Percentiles rank a stretch among this genome's conserved stretches.
Conservation (phyloP, 2,113 vertebrate species). For the Apaloderma vittatum region DNA sequence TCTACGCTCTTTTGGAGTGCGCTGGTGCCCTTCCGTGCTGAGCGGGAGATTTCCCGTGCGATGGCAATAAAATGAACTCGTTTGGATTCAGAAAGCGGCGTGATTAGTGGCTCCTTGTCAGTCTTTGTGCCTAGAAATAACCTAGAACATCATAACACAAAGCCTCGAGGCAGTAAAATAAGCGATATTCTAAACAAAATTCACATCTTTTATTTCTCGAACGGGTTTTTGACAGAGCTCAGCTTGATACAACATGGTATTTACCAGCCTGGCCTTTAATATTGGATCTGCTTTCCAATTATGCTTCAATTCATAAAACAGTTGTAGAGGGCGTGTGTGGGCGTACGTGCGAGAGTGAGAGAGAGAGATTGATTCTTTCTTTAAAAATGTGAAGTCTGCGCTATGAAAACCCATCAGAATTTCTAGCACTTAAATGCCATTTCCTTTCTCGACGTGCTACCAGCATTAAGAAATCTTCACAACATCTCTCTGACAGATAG, state of each 20-base stretch:
- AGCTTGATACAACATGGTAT: conserved; percentile 34
- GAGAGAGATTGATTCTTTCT: conserved; percentile 65
- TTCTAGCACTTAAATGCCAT: conserved; percentile 50
- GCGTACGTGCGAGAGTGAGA: not conserved
- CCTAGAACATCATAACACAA: not conserved
- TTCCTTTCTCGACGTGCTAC: not conserved
- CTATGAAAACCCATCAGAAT: conserved; percentile 52
- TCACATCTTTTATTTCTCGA: not conserved
- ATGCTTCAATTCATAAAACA: conserved; percentile 58
- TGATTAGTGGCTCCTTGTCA: not conserved
- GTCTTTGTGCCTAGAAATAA: conserved; percentile 29
- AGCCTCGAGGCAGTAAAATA: conserved; percentile 9
- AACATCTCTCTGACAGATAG: not conserved
- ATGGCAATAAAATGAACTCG: not conserved
- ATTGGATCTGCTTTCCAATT: conserved; percentile 58
- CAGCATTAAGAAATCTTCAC: not conserved
- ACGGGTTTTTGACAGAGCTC: conserved; percentile 46
- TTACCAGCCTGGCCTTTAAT: conserved; percentile 68
- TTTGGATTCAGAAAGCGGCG: not conserved
- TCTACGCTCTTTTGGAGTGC: rapidly evolving
- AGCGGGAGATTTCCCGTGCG: not conserved
- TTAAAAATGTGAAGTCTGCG: conserved; percentile 57
- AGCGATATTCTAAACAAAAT: not conserved
- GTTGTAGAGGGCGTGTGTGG: conserved; percentile 61
- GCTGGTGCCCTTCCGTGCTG: not conserved